Base-by-base conservation (phyloP, 2,113 vertebrate species). In the Poeciliopsis retropinna region DNA sequence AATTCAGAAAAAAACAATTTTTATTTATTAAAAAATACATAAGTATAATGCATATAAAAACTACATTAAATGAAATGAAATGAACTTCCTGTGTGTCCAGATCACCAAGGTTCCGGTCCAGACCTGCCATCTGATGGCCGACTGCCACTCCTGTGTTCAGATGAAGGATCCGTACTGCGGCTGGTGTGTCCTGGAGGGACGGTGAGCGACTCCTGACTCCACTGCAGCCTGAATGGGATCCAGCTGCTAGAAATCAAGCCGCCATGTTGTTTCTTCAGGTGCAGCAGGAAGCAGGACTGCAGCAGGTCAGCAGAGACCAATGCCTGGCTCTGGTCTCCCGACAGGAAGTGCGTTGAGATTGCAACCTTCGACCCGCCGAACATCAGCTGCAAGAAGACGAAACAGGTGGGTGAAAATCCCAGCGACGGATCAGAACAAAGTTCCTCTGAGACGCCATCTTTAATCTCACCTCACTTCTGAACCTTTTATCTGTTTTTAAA, bases 161-260 rank as follows among this genome's bases (percentile, higher is more conserved):
- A 94, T 95, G 0, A 92, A 88, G 83, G 97, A 99, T 67, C 98
- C 97, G 0, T 99, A 98, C 93, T 99, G 98, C 0, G 98, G 98
- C 88, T 99, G 98, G 98, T 99, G 98, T 8, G 97, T 97, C 10
- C 72, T 94, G 25, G 95, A 98, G 89, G 96, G 96, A 91, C 94
- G 87, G 96, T 97, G 89, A 94, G 95, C 6, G 9, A 10, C 25
- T 57, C 51, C 51, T n/a, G 3, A n/a, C n/a, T n/a, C n/a, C n/a
- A n/a, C 44, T 11, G 25, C 25, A 11, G 51, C 25, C 51, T 11
- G 2, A n/a, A 11, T 11, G 19, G 19, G 22, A 54, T 25, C 25
- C 7, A 54, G 10, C 17, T 10, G 10, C 22, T n/a, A 10, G 25
- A 57, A 11, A 57, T n/a, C 19, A 19, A 14, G 28, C 14, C 13